A percentile compares a stretch with the other conserved stretches of the same genome.
Evolutionary conservation across 2,797 vertebrate species (phyloP).

Genomic region (Prunella strophiata): DNA sequence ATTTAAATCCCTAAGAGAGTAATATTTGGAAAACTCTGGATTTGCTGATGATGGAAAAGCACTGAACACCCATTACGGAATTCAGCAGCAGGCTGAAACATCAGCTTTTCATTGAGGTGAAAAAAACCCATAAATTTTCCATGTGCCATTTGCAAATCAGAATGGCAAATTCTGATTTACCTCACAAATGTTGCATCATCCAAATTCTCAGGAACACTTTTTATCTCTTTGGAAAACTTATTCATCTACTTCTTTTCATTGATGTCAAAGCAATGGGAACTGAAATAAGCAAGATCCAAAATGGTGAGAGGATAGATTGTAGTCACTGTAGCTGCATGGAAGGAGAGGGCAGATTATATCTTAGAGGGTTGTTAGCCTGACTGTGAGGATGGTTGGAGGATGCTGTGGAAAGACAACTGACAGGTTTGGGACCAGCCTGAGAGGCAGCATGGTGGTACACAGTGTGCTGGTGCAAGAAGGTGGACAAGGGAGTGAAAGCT

Average conservation of each 20-base stretch:
- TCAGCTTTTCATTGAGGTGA: neutral
- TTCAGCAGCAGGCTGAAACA: neutral
- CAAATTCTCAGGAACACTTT: neutral
- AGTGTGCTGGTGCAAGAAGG: neutral
- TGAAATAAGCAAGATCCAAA: neutral
- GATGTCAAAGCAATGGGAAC: neutral
- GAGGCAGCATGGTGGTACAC: accelerated
- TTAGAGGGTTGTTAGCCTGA: neutral
- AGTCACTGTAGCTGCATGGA: neutral
- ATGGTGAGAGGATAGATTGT: neutral
- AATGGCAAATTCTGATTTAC: neutral
- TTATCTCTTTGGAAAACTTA: neutral
- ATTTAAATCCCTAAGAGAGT: neutral
- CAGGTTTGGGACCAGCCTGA: neutral
- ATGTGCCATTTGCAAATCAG: neutral
- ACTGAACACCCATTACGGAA: neutral
- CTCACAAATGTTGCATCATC: neutral
- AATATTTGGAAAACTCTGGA: neutral
- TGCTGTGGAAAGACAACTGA: neutral
- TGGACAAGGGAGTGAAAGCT: neutral
- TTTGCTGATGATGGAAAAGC: neutral
- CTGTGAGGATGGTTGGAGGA: neutral
- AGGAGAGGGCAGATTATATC: neutral
- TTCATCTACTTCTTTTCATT: neutral
- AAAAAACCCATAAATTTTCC: neutral